Conservation (phyloP, 2,113 vertebrate species). For the Eidolon helvum region DNA sequence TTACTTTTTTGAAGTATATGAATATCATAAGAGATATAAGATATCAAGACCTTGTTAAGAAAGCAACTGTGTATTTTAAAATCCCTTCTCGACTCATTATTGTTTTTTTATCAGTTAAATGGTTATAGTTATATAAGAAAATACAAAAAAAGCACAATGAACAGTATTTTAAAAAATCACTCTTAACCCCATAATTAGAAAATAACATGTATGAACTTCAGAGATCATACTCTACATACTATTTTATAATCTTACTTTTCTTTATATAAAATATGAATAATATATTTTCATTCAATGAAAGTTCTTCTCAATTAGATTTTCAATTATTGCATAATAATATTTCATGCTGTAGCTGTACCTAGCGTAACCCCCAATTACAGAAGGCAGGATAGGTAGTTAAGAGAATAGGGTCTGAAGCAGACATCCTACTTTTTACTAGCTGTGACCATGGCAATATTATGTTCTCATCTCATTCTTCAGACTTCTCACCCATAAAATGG, state of each 20-base stretch:
- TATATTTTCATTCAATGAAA: not conserved
- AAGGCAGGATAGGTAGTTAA: not conserved
- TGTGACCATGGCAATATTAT: not conserved
- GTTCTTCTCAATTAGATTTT: not conserved
- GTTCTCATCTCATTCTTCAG: not conserved
- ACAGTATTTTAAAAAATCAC: not conserved
- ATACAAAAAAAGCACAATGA: not conserved
- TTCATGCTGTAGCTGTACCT: not conserved
- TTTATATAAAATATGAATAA: not conserved
- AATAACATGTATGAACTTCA: not conserved
- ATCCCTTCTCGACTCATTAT: not conserved
- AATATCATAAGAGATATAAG: not conserved
- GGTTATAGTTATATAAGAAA: not conserved
- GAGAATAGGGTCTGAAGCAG: not conserved
- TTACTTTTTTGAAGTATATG: not conserved
- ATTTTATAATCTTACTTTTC: slow-evolving; percentile 27
- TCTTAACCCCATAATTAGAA: not conserved
- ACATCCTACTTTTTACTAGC: not conserved
- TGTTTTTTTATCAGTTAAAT: not conserved
- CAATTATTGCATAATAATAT: not conserved
- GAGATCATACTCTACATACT: not conserved
- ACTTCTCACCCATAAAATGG: not conserved
- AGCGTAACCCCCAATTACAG: not conserved
- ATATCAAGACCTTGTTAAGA: not conserved
- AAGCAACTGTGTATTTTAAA: not conserved